Percentiles rank a stretch among this genome's conserved stretches.
Conservation (phyloP, 2,888 invertebrate genomes). For the Clostera curtula region DNA sequence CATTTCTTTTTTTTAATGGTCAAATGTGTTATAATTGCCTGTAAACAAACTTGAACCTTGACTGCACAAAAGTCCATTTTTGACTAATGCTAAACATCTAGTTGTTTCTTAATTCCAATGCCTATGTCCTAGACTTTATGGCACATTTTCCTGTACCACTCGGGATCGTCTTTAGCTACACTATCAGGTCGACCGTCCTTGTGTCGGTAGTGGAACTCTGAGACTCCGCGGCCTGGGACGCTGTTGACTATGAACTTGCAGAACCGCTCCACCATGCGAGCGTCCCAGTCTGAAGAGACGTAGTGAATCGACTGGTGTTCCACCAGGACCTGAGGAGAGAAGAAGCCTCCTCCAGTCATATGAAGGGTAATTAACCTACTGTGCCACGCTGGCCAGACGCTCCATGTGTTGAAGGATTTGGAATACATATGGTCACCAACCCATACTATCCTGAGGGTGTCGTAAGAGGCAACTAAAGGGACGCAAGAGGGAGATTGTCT, state of each 20-base stretch:
- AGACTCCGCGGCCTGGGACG: constrained; percentile 79
- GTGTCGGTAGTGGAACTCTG: constrained; percentile 82
- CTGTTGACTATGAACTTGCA: constrained; percentile 76
- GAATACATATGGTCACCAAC: no score
- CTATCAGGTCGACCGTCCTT: constrained; percentile 68
- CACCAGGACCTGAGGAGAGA: constrained; percentile 65
- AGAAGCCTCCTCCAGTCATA: background rate
- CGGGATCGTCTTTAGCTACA: constrained; percentile 60
- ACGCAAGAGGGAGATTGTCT: no score
- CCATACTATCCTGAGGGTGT: no score
- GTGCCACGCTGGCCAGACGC: no score
- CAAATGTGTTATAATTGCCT: no score
- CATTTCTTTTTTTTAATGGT: no score
- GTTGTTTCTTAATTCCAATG: background rate
- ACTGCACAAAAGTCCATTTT: no score
- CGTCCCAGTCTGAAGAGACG: constrained; percentile 80
- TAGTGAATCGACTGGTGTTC: constrained; percentile 76
- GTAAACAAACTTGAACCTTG: no score
- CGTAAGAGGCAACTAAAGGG: no score
- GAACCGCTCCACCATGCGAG: constrained; percentile 78
- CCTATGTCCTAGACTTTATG: constrained; percentile 36
- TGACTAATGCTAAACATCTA: background rate
- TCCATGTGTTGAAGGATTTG: no score
- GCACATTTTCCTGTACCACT: constrained; percentile 72
- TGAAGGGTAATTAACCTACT: no score